Evolutionary conservation across 92 coral and sea anemone species (phyloP), one percentile per base, ranked within the genome.

Genomic region (Epizoanthus ramosus): DNA sequence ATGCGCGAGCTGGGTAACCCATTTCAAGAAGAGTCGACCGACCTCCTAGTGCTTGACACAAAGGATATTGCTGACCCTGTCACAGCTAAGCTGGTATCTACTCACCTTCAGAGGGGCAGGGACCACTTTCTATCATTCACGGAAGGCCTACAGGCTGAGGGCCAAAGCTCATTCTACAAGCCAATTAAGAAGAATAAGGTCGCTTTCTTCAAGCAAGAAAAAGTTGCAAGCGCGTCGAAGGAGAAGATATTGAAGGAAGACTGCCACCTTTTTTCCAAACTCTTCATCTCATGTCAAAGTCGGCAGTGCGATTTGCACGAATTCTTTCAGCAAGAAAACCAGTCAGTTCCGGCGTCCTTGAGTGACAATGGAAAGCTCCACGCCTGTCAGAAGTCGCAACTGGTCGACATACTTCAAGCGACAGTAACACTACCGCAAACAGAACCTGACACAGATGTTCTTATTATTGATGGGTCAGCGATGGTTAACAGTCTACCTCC

Each of bases 31-130:
- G 61, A 75, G 6, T 71, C 88, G 1, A 24, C 85, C 72, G 86
- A 88, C 72, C 83, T 88, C 21, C 57, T 84, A 72, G 59, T 71
- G 25, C 83, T 84, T 0, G 76, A 88, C 69, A 71, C 85, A 12
- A 84, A 88, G 80, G 84, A 89, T 58, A 85, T 81, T 33, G 88
- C 92, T 50, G 77, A 88, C 28, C 83, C 83, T 56, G 68, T 10
- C 52, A 85, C 45, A 85, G 89, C 88, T 12, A 63, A 88, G 52
- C 16, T 73, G 88, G 67, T 84, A 73, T 24, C 23, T 24, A 77
- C 85, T 57, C 91, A 88, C 83, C 82, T 65, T 18, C 21, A 28
- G 63, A 37, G 73, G 57, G 88, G 85, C 70, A 63, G 68, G 67
- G 85, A 74, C 4, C 75, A 88, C 57, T 63, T 83, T 68, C 50